Evolutionary conservation across 2,113 vertebrate genomes (phyloP).

Genomic region (Ammodytes marinus): DNA sequence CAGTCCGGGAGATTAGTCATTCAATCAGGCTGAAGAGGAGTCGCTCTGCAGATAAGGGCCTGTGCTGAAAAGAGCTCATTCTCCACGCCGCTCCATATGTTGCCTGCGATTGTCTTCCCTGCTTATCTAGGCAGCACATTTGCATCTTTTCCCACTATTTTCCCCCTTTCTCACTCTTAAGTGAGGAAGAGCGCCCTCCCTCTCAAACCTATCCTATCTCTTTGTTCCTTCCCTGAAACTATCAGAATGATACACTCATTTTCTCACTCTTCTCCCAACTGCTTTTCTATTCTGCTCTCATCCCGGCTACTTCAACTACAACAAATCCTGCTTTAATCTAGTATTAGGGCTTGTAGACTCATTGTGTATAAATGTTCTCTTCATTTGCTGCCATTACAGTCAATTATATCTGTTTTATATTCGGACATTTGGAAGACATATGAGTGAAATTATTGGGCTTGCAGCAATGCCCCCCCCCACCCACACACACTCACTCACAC

Average conservation of each 20-base stretch:
- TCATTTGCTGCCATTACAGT: constrained; percentile 46
- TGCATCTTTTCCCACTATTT: constrained; percentile 62
- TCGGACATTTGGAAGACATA: constrained; percentile 61
- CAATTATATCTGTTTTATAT: constrained; percentile 57
- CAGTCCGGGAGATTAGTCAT: constrained; percentile 81
- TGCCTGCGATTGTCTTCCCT: constrained; percentile 66
- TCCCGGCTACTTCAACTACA: constrained; percentile 26
- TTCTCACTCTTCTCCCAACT: constrained; percentile 1
- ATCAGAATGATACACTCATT: constrained; percentile 50
- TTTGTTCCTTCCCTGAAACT: constrained; percentile 39
- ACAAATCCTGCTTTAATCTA: constrained; percentile 60
- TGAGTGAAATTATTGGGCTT: constrained; percentile 58
- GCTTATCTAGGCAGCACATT: constrained; percentile 73
- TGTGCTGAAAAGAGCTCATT: constrained; percentile 70
- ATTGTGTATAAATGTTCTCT: constrained; percentile 31
- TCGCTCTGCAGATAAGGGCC: constrained; percentile 75
- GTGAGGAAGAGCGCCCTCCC: constrained; percentile 4
- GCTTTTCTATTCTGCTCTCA: constrained; percentile 45
- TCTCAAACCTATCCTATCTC: constrained; percentile 38
- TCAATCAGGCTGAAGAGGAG: constrained; percentile 81
- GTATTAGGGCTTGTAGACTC: constrained; percentile 26
- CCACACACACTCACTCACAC: not conserved
- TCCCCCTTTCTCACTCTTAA: constrained; percentile 14
- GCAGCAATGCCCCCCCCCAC: constrained; percentile 46
- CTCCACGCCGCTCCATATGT: constrained; percentile 70